phyloP scores from a whole-genome alignment of 2,797 vertebrate genomes.

The Macropus fuliginosus region DNA sequence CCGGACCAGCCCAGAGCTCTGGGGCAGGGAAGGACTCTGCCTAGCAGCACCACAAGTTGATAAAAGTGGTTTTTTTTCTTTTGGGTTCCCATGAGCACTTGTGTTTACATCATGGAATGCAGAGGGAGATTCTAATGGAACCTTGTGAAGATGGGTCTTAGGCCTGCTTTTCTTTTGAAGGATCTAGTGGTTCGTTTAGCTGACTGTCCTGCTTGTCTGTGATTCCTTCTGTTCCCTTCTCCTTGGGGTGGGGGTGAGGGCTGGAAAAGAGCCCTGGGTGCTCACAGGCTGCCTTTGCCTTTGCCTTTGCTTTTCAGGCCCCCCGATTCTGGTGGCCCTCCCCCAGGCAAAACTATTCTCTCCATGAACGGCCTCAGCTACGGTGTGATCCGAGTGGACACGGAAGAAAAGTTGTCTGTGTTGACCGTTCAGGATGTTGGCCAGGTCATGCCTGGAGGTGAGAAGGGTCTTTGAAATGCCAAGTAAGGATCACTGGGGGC shows the following conservation, averaged over 20 bases:
- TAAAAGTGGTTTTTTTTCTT: too few species aligned
- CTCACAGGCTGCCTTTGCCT: not conserved
- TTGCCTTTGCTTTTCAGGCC: slow-evolving; percentile 86
- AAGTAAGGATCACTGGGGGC: accelerated
- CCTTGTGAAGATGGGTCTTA: not conserved
- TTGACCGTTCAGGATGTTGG: slow-evolving; percentile 97
- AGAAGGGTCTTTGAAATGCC: not conserved
- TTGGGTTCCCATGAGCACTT: not conserved
- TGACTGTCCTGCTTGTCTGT: not conserved
- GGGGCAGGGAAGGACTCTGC: not conserved
- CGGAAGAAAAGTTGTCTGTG: slow-evolving; percentile 96
- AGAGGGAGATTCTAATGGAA: not conserved
- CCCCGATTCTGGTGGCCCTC: slow-evolving; percentile 92
- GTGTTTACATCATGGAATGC: not conserved
- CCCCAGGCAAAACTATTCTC: slow-evolving; percentile 94
- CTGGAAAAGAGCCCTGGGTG: not conserved
- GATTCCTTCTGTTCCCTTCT: not conserved
- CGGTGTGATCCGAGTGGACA: slow-evolving; percentile 94
- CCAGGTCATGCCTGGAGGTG: slow-evolving; percentile 97
- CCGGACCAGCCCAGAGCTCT: too few species aligned
- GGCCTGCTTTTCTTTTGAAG: not conserved
- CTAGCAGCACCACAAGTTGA: too few species aligned
- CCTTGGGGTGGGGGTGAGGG: not conserved
- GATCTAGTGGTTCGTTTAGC: not conserved
- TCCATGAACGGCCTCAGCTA: slow-evolving; percentile 96